Evolutionary conservation across 2,797 vertebrate genomes (phyloP), one percentile per base, ranked within the genome.

Genomic region (Onychomys leucogaster): DNA sequence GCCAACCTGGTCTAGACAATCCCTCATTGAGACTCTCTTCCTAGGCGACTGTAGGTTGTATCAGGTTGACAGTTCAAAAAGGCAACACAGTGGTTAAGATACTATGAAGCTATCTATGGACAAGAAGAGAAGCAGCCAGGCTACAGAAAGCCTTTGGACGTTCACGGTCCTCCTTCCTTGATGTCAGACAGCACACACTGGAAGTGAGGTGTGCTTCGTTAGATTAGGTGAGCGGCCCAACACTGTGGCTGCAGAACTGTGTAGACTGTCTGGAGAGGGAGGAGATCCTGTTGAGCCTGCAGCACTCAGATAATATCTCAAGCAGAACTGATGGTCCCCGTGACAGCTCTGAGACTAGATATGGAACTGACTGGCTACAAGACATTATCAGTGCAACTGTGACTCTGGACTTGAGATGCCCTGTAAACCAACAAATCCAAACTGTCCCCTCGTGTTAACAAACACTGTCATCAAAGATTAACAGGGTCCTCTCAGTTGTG

Each of bases 271-370:
- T 59, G 78, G 76, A 95, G 49, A 90, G 63, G 69, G 57, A 63
- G 29, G 23, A 41, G 71, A 90, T 37, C 57, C 69, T 25, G 0
- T 1, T 34, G 73, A 86, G 84, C 34, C 84, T 91, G 91, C 49
- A 75, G 8, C 34, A 23, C 43, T 90, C 78, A 93, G 97, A 96
- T 95, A 95, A 96, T 23, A 89, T 77, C 73, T 21, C 77, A 81
- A 96, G 95, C 89, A 96, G 84, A 97, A 83, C 77, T 73, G 12
- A n/a, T 19, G 34, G 90, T 32, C 37, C 32, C 93, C 78, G 25
- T 65, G 84, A 75, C 43, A 21, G 29, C 94, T 92, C 71, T 87
- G 46, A 91, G 89, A 89, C 93, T 90, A 87, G 93, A 89, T 69
- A 90, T 16, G 67, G 89, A 95, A 93, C 89, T 63, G 77, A 90